These are phyloP conservation scores for Cephalopachus bancanus DNA, from an alignment of 2,797 vertebrate genomes.

Conservation along the genomic window DNA sequence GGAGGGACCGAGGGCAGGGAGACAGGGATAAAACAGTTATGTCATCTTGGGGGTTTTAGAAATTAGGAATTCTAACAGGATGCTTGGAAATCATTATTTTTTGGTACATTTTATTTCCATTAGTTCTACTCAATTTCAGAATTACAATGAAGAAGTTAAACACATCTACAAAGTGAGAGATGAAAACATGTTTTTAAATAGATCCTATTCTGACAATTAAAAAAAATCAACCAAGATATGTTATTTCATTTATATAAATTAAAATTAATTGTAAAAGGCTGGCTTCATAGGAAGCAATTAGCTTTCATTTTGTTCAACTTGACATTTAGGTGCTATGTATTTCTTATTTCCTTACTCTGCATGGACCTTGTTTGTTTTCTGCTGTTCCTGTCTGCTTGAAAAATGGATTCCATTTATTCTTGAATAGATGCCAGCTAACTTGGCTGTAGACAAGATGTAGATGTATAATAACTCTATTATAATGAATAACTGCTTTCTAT, in stretches of 20 bases:
- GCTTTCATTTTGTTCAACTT: conserved; percentile 9
- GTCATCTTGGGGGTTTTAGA: not conserved
- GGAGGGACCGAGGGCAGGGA: not conserved
- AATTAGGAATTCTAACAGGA: not conserved
- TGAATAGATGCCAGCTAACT: not conserved
- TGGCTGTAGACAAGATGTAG: not conserved
- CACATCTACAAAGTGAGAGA: not conserved
- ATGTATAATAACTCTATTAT: not conserved
- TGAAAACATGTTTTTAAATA: not conserved
- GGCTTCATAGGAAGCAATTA: not conserved
- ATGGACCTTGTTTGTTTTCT: not conserved
- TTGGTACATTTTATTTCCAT: not conserved
- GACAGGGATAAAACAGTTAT: not conserved
- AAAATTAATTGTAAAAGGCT: conserved; percentile 10
- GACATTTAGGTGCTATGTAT: not conserved
- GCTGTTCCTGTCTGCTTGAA: not conserved
- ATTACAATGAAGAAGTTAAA: conserved; percentile 9
- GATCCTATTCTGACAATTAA: not conserved
- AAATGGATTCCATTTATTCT: not conserved
- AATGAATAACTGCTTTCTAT: not conserved
- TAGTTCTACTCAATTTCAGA: not conserved
- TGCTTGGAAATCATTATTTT: not conserved
- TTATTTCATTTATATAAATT: conserved; percentile 1
- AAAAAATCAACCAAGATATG: not conserved
- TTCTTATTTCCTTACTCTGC: not conserved